phyloP scores from a whole-genome alignment of 2,888 invertebrate species.

The Podabrus alpinus region DNA sequence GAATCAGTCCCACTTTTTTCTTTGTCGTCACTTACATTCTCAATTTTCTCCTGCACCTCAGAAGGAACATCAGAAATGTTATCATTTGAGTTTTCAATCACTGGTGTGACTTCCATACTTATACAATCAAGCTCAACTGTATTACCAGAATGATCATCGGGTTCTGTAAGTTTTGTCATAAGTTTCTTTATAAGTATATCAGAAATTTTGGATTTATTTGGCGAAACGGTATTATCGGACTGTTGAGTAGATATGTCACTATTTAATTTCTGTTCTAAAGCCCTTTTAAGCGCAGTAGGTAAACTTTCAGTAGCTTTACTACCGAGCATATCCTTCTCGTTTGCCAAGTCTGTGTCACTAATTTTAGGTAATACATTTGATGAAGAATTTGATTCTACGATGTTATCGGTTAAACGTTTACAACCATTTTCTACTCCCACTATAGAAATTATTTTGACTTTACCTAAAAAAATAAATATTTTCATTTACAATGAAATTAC shows the following conservation, averaged over 20 bases:
- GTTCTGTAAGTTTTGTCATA: slow-evolving; percentile 47
- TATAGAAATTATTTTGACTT: background rate
- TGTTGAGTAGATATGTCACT: background rate
- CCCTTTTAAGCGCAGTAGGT: background rate
- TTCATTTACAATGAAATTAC: background rate
- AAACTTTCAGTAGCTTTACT: background rate
- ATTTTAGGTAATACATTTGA: slow-evolving; percentile 46
- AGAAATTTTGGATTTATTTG: slow-evolving; percentile 47
- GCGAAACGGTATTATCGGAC: slow-evolving; percentile 42
- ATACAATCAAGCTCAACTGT: background rate
- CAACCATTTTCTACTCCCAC: background rate
- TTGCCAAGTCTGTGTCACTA: slow-evolving; percentile 20
- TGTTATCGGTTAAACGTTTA: background rate
- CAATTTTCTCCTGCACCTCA: background rate
- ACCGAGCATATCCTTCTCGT: background rate
- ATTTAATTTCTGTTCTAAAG: background rate
- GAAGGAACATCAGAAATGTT: background rate
- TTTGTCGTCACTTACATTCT: background rate
- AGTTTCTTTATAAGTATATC: slow-evolving; percentile 50
- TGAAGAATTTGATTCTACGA: background rate
- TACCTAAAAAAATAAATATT: background rate
- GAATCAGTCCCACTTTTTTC: background rate
- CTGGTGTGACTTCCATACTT: background rate
- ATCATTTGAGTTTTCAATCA: background rate
- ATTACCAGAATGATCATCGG: background rate